phyloP scores from a whole-genome alignment of 2,888 invertebrate species.

The Diachrysia chrysitis region DNA sequence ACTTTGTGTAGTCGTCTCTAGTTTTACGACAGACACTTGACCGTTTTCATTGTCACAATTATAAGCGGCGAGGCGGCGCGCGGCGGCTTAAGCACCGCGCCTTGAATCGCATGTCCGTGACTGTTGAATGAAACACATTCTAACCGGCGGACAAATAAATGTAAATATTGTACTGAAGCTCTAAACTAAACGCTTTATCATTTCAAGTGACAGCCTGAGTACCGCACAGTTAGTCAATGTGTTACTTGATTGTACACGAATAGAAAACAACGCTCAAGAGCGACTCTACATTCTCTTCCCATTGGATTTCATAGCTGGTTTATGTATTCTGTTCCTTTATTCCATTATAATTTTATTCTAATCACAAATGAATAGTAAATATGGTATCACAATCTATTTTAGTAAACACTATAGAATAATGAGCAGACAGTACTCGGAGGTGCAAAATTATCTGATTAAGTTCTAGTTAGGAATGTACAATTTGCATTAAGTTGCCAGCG shows the following conservation, averaged over 20 bases:
- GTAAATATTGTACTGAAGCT: slow-evolving; percentile 59
- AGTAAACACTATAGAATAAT: slow-evolving; percentile 20
- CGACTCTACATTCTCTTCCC: slow-evolving; percentile 17
- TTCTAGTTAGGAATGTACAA: slow-evolving; percentile 27
- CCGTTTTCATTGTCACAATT: slow-evolving; percentile 83
- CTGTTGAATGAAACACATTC: slow-evolving; percentile 70
- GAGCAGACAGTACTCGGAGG: slow-evolving; percentile 14
- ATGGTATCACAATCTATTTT: slow-evolving; percentile 27
- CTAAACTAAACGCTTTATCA: slow-evolving; percentile 49
- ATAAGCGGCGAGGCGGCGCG: slow-evolving; percentile 66
- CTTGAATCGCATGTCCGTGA: slow-evolving; percentile 64
- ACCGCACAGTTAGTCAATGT: slow-evolving; percentile 32
- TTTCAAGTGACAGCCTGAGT: slow-evolving; percentile 47
- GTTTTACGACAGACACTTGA: slow-evolving; percentile 85
- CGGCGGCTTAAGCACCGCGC: slow-evolving; percentile 65
- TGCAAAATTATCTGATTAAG: slow-evolving; percentile 16
- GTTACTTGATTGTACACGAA: slow-evolving; percentile 29
- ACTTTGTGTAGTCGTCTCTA: slow-evolving; percentile 79
- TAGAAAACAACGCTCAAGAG: slow-evolving; percentile 24
- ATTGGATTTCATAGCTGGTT: slow-evolving; percentile 27
- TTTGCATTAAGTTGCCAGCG: slow-evolving; percentile 15
- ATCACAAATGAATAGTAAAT: slow-evolving; percentile 36
- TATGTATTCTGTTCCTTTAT: slow-evolving; percentile 28
- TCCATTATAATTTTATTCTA: slow-evolving; percentile 27
- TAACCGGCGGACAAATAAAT: slow-evolving; percentile 60